Evolutionary conservation across 30 jellyfish, hydroid and myxozoan genomes (phyloP).

Genomic region (Cassiopea xamachana): DNA sequence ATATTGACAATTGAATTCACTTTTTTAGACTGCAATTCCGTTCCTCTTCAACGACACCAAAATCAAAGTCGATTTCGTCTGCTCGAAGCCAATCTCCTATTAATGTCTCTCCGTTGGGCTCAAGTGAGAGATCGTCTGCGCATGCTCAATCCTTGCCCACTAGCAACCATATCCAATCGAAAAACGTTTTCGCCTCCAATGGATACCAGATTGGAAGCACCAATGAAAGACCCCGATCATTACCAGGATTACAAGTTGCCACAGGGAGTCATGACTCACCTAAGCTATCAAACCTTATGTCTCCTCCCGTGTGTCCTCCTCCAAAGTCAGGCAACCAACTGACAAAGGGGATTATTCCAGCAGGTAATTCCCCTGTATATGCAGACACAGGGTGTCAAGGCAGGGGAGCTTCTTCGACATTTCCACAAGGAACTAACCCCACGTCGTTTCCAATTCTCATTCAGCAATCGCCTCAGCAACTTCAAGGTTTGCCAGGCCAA

Average conservation of each 20-base stretch:
- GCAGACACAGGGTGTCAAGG: slow-evolving; percentile 2
- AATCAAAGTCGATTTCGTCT: slow-evolving; percentile 10
- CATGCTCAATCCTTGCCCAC: neutral
- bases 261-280: slow-evolving; percentile 8
- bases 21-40: slow-evolving; percentile 36
- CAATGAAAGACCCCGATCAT: slow-evolving; percentile 36
- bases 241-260: slow-evolving; percentile 44
- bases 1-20: neutral
- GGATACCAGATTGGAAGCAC: neutral
- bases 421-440: slow-evolving; percentile 2
- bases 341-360: slow-evolving; percentile 14
- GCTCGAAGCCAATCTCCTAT: slow-evolving; percentile 15
- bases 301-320: slow-evolving; percentile 67
- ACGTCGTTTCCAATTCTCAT: slow-evolving; percentile 1
- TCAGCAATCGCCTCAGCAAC: slow-evolving; percentile 18
- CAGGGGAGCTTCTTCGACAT: neutral
- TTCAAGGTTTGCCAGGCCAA: slow-evolving; percentile 1
- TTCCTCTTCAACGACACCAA: slow-evolving; percentile 8
- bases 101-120: neutral
- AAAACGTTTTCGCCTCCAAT: neutral
- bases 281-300: slow-evolving; percentile 38
- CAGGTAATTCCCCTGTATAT: slow-evolving; percentile 18
- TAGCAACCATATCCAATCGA: neutral
- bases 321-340: slow-evolving; percentile 48
- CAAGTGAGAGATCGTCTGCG: neutral